A percentile compares a stretch with the other conserved stretches of the same genome.
These are phyloP conservation scores for Emmelina monodactyla DNA, from an alignment of 2,888 invertebrate genomes.

Conservation along the genomic window DNA sequence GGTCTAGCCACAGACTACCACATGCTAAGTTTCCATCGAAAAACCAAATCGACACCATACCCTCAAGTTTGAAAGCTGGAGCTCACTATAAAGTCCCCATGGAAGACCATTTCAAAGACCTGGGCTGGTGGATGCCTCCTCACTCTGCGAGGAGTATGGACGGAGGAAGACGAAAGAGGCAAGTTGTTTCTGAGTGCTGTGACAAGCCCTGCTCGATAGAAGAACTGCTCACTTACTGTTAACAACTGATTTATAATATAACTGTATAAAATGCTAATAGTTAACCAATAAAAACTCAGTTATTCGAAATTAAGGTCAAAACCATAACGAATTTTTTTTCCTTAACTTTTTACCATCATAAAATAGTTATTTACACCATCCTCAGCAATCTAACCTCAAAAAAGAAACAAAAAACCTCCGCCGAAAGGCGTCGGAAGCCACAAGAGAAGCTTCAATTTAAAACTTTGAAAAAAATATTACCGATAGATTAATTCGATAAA, in stretches of 20 bases:
- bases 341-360: too few relatives aligned
- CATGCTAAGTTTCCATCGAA: too few relatives aligned
- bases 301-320: too few relatives aligned
- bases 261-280: too few relatives aligned
- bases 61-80: too few relatives aligned
- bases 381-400: too few relatives aligned
- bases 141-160: constrained; percentile 1
- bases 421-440: constrained; percentile 15
- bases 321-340: too few relatives aligned
- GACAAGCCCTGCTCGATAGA: constrained; percentile 21
- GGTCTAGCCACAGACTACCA: too few relatives aligned
- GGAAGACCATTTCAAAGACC: constrained; percentile 4
- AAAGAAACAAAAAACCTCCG: constrained; percentile 8
- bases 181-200: constrained; percentile 24
- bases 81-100: too few relatives aligned
- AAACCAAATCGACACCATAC: too few relatives aligned
- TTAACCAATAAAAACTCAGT: too few relatives aligned
- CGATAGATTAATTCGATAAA: constrained; percentile 26
- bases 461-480: constrained; percentile 12
- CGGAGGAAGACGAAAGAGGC: constrained; percentile 15
- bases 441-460: constrained; percentile 11
- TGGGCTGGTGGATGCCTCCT: constrained; percentile 7
- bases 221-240: constrained; percentile 20
- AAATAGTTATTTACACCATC: background rate
- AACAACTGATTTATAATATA: too few relatives aligned